Evolutionary conservation across 2,113 vertebrate genomes (phyloP).

Genomic region (Dicaeum eximium): DNA sequence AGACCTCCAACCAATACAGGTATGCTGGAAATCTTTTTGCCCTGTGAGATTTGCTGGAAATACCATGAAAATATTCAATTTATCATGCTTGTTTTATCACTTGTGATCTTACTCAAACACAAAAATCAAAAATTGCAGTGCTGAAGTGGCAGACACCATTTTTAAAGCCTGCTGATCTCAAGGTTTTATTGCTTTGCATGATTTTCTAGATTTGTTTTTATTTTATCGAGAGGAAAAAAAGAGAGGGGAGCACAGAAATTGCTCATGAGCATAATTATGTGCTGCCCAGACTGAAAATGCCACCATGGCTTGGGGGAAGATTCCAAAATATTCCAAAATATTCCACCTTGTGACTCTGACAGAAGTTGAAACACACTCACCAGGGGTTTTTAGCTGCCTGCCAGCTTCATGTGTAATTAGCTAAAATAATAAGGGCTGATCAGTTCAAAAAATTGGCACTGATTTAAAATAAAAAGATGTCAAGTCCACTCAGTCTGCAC

Average conservation of each 20-base stretch:
- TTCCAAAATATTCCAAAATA: background rate
- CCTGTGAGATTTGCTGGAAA: background rate
- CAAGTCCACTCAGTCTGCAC: background rate
- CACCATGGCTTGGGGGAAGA: background rate
- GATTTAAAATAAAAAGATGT: background rate
- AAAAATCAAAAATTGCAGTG: background rate
- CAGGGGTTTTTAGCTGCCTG: background rate
- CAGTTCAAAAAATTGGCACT: background rate
- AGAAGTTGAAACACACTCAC: background rate
- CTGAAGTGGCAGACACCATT: background rate
- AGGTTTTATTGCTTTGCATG: background rate
- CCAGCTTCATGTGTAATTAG: background rate
- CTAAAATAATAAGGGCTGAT: background rate
- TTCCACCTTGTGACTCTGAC: background rate
- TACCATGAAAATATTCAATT: background rate
- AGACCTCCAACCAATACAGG: background rate
- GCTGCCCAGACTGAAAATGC: background rate
- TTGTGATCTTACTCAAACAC: background rate
- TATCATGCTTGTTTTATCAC: background rate
- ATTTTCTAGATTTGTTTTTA: background rate
- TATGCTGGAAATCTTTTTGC: background rate
- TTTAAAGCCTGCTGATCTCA: constrained; percentile 16
- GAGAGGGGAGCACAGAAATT: background rate
- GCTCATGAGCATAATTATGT: background rate
- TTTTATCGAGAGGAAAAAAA: background rate